phyloP scores from a whole-genome alignment of 2,888 invertebrate genomes.

The Parochlus steinenii region DNA sequence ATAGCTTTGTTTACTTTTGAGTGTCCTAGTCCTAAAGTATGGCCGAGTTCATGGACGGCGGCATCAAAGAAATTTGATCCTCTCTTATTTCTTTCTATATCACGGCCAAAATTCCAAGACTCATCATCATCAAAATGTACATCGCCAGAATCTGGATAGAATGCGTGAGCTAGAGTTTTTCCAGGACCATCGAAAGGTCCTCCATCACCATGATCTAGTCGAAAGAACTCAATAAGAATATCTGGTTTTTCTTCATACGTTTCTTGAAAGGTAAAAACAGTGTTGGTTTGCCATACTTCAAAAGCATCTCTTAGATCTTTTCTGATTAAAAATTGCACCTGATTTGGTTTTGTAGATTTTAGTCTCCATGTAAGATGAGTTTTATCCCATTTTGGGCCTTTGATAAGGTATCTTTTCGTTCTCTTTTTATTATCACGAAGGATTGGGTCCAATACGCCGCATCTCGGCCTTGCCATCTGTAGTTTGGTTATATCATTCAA shows the following conservation, averaged over 20 bases:
- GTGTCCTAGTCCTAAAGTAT: slow-evolving; percentile 66
- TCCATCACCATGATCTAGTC: slow-evolving; percentile 5
- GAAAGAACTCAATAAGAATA: slow-evolving; percentile 8
- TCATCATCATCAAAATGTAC: slow-evolving; percentile 79
- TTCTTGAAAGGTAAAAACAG: background rate
- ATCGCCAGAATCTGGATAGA: slow-evolving; percentile 66
- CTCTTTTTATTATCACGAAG: too few relatives aligned
- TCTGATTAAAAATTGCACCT: too few relatives aligned
- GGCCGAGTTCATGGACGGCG: slow-evolving; percentile 75
- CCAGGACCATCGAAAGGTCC: slow-evolving; percentile 1
- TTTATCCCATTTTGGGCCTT: too few relatives aligned
- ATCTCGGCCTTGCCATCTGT: too few relatives aligned
- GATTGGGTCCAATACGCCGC: too few relatives aligned
- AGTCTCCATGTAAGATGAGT: too few relatives aligned
- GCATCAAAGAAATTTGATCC: slow-evolving; percentile 9
- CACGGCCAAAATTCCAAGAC: slow-evolving; percentile 47
- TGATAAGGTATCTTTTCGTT: too few relatives aligned
- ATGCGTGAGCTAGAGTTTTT: slow-evolving; percentile 52
- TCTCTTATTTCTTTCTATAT: slow-evolving; percentile 37
- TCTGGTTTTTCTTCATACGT: background rate
- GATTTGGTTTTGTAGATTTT: too few relatives aligned
- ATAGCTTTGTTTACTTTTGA: too few relatives aligned
- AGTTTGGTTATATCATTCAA: too few relatives aligned
- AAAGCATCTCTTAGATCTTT: slow-evolving; percentile 4
- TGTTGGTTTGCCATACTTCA: slow-evolving; percentile 2